Evolutionary conservation across 2,113 vertebrate genomes (phyloP).

Genomic region (Toxostoma redivivum): DNA sequence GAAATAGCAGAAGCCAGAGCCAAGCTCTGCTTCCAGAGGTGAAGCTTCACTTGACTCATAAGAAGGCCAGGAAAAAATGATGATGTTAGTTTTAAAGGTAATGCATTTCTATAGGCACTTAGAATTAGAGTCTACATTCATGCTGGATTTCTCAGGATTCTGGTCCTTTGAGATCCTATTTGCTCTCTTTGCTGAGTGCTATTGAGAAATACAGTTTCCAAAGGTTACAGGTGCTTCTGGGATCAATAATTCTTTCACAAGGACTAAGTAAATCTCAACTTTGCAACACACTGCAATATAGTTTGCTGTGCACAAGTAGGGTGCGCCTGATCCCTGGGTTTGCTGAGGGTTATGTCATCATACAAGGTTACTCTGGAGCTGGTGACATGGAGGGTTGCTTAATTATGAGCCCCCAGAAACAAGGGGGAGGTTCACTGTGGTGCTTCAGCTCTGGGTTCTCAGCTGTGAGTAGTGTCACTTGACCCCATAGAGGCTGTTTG

Average conservation of each 20-base stretch:
- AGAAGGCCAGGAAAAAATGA: not conserved
- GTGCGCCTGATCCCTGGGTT: not conserved
- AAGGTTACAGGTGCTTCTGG: not conserved
- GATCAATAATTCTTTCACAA: slow-evolving; percentile 3
- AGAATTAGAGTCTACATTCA: not conserved
- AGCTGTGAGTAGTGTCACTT: fast-evolving
- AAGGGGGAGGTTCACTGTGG: not conserved
- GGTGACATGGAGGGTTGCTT: not conserved
- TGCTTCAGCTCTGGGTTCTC: not conserved
- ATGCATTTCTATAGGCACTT: not conserved
- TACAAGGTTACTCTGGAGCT: not conserved
- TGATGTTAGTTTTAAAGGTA: not conserved
- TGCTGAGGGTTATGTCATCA: not conserved
- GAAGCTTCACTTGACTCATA: not conserved
- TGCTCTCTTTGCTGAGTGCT: not conserved
- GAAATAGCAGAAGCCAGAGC: not conserved
- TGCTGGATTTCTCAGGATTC: not conserved
- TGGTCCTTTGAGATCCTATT: not conserved
- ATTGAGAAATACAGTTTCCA: not conserved
- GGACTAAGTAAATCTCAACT: not conserved
- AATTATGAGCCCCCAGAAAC: not conserved
- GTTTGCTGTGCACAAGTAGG: not conserved
- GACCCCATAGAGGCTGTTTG: not conserved
- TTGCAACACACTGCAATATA: fast-evolving
- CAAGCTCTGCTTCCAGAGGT: not conserved